Evolutionary conservation across 2,113 vertebrate species (phyloP).

Genomic region (Pseudonaja textilis): DNA sequence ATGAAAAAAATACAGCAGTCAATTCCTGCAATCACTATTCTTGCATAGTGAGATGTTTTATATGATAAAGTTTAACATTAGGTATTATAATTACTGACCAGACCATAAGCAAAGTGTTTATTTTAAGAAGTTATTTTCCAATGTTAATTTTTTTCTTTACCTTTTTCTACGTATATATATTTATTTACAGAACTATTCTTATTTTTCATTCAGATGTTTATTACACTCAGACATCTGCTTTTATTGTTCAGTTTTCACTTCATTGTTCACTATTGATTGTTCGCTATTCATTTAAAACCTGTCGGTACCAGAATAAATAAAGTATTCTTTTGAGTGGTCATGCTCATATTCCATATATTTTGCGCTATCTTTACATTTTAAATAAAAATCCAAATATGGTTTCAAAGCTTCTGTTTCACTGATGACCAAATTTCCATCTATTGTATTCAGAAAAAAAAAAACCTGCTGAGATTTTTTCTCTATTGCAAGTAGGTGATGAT

Average conservation of each 20-base stretch:
- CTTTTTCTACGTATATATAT: conserved; percentile 13
- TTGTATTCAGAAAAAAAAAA: neutral
- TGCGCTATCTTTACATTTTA: neutral
- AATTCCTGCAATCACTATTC: neutral
- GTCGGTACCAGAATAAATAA: neutral
- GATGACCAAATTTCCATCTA: conserved; percentile 13
- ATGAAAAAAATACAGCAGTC: neutral
- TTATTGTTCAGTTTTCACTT: conserved; percentile 22
- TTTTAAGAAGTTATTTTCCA: neutral
- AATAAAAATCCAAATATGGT: conserved; percentile 30
- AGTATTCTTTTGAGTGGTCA: neutral
- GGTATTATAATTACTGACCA: neutral
- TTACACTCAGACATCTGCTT: neutral
- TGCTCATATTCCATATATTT: neutral
- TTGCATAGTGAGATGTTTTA: neutral
- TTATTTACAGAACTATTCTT: conserved; percentile 31
- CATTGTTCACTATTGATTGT: neutral
- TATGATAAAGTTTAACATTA: neutral
- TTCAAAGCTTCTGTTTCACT: neutral
- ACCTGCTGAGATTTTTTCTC: neutral
- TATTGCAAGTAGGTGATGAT: conserved; percentile 34
- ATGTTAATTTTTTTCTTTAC: neutral
- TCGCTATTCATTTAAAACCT: conserved; percentile 27
- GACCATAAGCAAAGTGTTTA: neutral
- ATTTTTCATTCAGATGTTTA: conserved; percentile 12